A percentile compares a stretch with the other conserved stretches of the same genome.
Conservation (phyloP, 1,140 invertebrate species). For the Caenorhabditis briggsae region DNA sequence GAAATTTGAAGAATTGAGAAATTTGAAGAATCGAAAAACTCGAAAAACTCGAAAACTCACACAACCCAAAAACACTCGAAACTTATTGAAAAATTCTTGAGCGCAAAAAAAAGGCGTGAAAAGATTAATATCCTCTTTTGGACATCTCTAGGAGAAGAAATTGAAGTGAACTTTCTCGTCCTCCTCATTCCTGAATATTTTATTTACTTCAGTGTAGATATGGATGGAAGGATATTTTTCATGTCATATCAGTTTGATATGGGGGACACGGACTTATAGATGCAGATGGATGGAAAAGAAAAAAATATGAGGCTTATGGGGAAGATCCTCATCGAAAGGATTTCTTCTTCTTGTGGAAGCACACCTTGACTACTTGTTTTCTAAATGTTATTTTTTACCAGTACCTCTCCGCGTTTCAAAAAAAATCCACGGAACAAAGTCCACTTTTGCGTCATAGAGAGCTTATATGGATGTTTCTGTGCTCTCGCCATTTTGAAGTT, state of each 20-base stretch:
- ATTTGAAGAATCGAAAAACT: background rate
- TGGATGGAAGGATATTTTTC: constrained; percentile 11
- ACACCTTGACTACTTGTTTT: background rate
- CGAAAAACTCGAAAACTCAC: background rate
- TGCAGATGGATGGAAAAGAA: constrained; percentile 6
- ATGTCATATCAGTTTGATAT: constrained; percentile 43
- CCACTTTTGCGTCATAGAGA: background rate
- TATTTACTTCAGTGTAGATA: constrained; percentile 33
- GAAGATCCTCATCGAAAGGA: constrained; percentile 14
- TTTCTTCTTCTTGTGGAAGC: background rate
- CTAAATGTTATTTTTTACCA: background rate
- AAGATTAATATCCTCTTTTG: constrained; percentile 48
- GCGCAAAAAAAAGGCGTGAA: background rate
- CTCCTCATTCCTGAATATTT: background rate
- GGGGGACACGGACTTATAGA: background rate
- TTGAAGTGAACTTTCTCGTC: constrained; percentile 20
- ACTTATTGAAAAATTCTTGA: constrained; percentile 16
- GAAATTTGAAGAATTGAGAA: background rate
- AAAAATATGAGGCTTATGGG: constrained; percentile 43
- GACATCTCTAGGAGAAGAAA: background rate
- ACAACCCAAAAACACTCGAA: constrained; percentile 39
- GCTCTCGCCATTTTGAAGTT: too few relatives aligned
- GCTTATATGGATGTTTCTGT: too few relatives aligned
- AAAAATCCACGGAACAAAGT: background rate
- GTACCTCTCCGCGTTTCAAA: background rate